Conservation (phyloP, 1,140 invertebrate genomes). For the Agrypnia vestita region DNA sequence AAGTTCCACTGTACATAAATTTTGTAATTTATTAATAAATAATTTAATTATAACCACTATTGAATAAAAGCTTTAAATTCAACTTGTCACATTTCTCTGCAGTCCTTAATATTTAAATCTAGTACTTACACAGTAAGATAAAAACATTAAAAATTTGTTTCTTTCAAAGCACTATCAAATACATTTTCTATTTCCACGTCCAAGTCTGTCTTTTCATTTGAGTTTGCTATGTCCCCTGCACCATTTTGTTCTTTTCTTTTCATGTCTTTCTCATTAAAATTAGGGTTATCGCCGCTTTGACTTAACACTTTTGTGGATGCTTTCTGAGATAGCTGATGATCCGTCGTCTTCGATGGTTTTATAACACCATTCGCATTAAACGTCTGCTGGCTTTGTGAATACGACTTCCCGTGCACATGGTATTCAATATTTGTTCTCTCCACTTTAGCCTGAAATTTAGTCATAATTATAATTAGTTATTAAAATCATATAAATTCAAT, state of each 20-base stretch:
- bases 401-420: conserved; percentile 62
- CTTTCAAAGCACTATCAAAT: conserved; percentile 58
- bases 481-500: background rate
- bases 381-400: background rate
- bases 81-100: too few species aligned
- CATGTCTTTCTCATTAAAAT: conserved; percentile 14
- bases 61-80: too few species aligned
- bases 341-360: background rate
- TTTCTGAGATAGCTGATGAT: background rate
- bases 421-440: conserved; percentile 65
- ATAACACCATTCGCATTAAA: background rate
- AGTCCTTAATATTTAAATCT: too few species aligned
- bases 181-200: conserved; percentile 69
- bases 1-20: too few species aligned
- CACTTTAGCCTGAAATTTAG: conserved; percentile 18
- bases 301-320: background rate
- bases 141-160: conserved; percentile 11
- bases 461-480: background rate
- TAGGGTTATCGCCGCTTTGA: conserved; percentile 15
- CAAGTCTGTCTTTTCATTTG: conserved; percentile 43
- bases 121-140: too few species aligned
- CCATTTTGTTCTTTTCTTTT: conserved; percentile 14
- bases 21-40: too few species aligned
- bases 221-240: background rate
- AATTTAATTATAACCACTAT: too few species aligned